These are phyloP conservation scores for Cyclophora punctaria DNA, from an alignment of 2,888 invertebrate genomes.

Conservation along the genomic window DNA sequence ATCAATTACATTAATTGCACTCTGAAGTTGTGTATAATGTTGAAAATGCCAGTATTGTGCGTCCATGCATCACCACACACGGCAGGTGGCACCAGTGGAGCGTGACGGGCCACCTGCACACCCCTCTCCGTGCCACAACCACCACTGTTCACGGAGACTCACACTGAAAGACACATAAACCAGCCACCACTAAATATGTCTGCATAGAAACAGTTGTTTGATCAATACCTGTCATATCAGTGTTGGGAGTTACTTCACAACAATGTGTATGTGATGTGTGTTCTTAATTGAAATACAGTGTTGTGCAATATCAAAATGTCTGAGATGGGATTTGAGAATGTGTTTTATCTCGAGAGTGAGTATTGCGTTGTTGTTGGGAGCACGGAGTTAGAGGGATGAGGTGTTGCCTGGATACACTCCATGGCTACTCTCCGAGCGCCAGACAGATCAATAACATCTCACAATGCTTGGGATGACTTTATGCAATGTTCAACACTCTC, in stretches of 20 bases:
- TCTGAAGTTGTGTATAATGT: neutral
- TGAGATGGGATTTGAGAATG: slow-evolving; percentile 70
- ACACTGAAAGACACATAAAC: slow-evolving; percentile 33
- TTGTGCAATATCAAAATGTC: slow-evolving; percentile 49
- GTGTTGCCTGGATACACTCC: slow-evolving; percentile 69
- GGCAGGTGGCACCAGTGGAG: slow-evolving; percentile 61
- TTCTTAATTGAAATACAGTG: slow-evolving; percentile 23
- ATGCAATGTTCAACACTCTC: slow-evolving; percentile 49
- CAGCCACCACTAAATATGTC: slow-evolving; percentile 26
- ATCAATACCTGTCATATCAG: slow-evolving; percentile 59
- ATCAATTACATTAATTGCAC: slow-evolving; percentile 3
- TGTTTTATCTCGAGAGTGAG: slow-evolving; percentile 73
- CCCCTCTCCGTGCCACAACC: slow-evolving; percentile 47
- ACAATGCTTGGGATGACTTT: slow-evolving; percentile 54
- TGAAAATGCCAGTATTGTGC: slow-evolving; percentile 27
- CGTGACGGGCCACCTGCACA: slow-evolving; percentile 61
- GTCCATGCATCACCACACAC: slow-evolving; percentile 48
- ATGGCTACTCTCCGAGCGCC: slow-evolving; percentile 47
- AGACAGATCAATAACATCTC: slow-evolving; percentile 70
- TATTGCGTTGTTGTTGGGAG: slow-evolving; percentile 44
- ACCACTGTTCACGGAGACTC: slow-evolving; percentile 30
- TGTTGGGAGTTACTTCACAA: slow-evolving; percentile 38
- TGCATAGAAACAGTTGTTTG: slow-evolving; percentile 63
- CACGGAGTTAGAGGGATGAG: slow-evolving; percentile 54
- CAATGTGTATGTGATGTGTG: slow-evolving; percentile 47